Conservation (phyloP, 2,113 vertebrate genomes). For the Alces alces region DNA sequence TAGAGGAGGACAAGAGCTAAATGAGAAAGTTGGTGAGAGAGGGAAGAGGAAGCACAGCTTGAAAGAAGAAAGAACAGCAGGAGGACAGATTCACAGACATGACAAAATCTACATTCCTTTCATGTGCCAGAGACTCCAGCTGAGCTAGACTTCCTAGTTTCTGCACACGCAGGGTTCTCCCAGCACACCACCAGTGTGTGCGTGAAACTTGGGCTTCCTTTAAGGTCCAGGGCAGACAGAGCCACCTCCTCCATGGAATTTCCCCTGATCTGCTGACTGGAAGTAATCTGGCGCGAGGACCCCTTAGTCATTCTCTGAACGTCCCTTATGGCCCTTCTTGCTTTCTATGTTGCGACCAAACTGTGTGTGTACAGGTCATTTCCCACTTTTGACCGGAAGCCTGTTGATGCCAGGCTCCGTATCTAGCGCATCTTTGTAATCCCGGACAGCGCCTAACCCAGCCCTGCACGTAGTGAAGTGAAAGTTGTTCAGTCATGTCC, state of each 20-base stretch:
- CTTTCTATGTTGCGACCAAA: not conserved
- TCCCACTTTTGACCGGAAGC: not conserved
- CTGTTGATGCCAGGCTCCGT: not conserved
- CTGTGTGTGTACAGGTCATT: fast-evolving
- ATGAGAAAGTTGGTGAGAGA: not conserved
- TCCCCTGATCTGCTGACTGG: not conserved
- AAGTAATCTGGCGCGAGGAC: not conserved
- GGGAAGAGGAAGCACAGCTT: not conserved
- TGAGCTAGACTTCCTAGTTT: not conserved
- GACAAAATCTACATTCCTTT: not conserved
- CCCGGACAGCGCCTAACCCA: not conserved
- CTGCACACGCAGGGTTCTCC: not conserved
- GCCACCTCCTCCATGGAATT: not conserved
- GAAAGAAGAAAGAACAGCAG: not conserved
- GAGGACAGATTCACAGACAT: not conserved
- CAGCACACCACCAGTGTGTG: too few species aligned
- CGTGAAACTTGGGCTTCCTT: not conserved
- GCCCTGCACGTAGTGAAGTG: not conserved
- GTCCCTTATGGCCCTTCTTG: not conserved
- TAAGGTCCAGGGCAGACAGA: not conserved
- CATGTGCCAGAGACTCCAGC: not conserved
- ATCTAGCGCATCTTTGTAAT: not conserved
- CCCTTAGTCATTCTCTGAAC: not conserved
- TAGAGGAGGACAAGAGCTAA: not conserved
- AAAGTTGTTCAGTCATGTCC: not conserved